These are phyloP conservation scores for Nebria brevicollis DNA, from an alignment of 2,888 invertebrate species.

Conservation along the genomic window DNA sequence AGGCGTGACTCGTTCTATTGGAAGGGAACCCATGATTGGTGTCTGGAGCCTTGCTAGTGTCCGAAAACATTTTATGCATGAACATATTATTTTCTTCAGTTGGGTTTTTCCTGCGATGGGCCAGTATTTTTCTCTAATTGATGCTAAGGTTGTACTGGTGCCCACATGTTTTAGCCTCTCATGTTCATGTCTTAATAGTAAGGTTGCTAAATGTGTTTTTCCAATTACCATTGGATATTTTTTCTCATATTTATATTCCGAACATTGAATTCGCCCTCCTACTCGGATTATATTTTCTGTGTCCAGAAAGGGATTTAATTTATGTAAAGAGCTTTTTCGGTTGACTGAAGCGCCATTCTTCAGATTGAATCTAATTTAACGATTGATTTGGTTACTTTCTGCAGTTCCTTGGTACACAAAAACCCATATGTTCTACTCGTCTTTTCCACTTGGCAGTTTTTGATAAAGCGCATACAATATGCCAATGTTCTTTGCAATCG, in stretches of 20 bases:
- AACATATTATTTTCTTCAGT: not conserved
- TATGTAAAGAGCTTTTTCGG: not conserved
- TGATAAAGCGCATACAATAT: not conserved
- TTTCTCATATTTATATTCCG: constrained; percentile 14
- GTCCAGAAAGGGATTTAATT: constrained; percentile 15
- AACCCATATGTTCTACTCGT: not conserved
- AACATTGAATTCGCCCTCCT: not conserved
- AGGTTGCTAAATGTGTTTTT: not conserved
- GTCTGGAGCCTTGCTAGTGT: not conserved
- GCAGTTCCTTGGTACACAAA: not conserved
- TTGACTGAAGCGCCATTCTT: not conserved
- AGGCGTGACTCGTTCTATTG: constrained; percentile 14
- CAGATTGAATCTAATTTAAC: constrained; percentile 5
- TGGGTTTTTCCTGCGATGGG: not conserved
- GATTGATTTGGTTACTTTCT: not conserved
- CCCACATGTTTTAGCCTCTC: constrained; percentile 7
- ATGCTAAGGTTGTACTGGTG: not conserved
- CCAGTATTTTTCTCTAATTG: constrained; percentile 19
- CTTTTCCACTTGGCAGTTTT: not conserved
- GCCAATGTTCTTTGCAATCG: not conserved
- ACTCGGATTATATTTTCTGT: constrained; percentile 7
- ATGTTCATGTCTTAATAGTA: no score
- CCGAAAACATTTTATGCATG: constrained; percentile 18
- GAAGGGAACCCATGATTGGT: constrained; percentile 8
- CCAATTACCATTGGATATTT: constrained; percentile 10